Evolutionary conservation across 2,113 vertebrate species (phyloP).

Genomic region (Protobothrops mucrosquamatus): DNA sequence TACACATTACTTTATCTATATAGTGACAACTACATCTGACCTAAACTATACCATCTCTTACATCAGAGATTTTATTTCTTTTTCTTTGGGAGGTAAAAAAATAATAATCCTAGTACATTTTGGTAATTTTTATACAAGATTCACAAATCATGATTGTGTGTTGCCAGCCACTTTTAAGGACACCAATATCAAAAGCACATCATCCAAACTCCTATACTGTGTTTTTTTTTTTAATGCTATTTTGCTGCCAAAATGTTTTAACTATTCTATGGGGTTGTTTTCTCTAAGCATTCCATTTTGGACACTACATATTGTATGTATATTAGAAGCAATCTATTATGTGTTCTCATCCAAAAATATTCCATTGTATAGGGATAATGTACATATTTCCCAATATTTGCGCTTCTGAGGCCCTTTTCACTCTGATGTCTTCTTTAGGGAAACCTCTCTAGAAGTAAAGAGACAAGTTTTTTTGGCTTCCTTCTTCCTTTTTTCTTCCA

Average conservation of each 20-base stretch:
- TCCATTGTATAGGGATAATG: slow-evolving; percentile 32
- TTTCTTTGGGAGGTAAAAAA: neutral
- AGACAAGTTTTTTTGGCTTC: slow-evolving; percentile 27
- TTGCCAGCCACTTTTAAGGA: neutral
- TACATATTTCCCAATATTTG: slow-evolving; percentile 50
- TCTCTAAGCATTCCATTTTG: neutral
- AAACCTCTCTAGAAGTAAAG: slow-evolving; percentile 26
- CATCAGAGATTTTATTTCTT: neutral
- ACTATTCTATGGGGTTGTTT: neutral
- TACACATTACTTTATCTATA: neutral
- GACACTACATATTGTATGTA: neutral
- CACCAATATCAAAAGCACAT: rapidly evolving
- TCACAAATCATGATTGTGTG: neutral
- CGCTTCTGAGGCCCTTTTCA: slow-evolving; percentile 38
- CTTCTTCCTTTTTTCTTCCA: neutral
- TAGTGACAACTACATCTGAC: neutral
- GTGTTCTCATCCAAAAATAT: slow-evolving; percentile 40
- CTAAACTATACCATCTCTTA: neutral
- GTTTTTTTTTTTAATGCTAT: too few relatives aligned
- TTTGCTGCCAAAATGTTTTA: slow-evolving; percentile 25
- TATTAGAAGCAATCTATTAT: slow-evolving; percentile 31
- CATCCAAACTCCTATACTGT: neutral
- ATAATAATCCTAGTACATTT: neutral
- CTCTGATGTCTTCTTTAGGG: slow-evolving; percentile 45
- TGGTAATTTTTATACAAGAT: neutral